These are phyloP conservation scores for Penelope pileata DNA, from an alignment of 2,113 vertebrate species.

Conservation along the genomic window DNA sequence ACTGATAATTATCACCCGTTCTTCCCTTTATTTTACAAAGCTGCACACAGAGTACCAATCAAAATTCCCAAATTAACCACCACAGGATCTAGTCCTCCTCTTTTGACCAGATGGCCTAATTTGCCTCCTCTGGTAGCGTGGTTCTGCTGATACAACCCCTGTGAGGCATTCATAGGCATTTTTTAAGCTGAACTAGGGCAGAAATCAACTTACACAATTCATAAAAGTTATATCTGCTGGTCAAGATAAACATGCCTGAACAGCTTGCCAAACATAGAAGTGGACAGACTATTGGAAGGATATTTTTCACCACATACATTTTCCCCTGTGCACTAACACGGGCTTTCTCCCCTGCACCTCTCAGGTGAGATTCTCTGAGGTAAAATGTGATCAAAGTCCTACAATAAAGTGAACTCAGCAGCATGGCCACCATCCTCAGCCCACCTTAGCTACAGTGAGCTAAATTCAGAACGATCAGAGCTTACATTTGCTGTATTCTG, in stretches of 20 bases:
- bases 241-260: background rate
- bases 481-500: fast-evolving
- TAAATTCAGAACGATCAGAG: fast-evolving
- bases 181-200: no score
- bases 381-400: background rate
- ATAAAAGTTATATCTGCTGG: background rate
- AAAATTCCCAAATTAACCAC: background rate
- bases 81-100: background rate
- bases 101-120: background rate
- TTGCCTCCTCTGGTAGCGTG: background rate
- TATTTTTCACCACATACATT: background rate
- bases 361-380: background rate
- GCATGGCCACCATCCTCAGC: fast-evolving
- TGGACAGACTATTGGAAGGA: background rate
- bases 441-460: fast-evolving
- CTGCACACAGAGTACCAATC: background rate
- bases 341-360: fast-evolving
- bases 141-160: background rate
- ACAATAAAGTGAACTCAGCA: fast-evolving
- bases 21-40: background rate
- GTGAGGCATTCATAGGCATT: fast-evolving
- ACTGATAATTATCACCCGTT: background rate
- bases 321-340: fast-evolving
- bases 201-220: background rate
- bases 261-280: background rate